Evolutionary conservation across 2,113 vertebrate genomes (phyloP), one percentile per base, ranked within the genome.

Genomic region (Trichomycterus rosablanca): DNA sequence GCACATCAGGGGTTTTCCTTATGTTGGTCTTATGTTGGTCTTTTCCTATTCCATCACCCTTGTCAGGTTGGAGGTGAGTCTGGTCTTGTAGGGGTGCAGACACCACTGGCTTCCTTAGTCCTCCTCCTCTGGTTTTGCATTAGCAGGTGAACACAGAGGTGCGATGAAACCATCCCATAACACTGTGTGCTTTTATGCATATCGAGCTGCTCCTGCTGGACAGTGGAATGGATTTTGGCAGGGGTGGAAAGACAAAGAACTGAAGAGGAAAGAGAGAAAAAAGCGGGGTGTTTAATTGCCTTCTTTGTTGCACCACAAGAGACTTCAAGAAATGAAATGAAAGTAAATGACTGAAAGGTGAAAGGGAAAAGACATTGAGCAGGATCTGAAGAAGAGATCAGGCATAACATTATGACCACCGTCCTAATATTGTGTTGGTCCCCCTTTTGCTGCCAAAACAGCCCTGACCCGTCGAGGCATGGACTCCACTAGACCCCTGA

Each of bases 91-190:
- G 28, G 28, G 19, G 42, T 60, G 16, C 12, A 61, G 44, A 20
- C 56, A 42, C 2, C 1, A 5, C 20, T 1, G 22, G 11, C 62
- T 48, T n/a, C 26, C 18, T 56, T 22, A 30, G 46, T 22, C 12
- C 32, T 56, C 12, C 32, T 56, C 32, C 22, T 39, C 45, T 18
- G 9, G 35, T 49, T 32, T 18, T 23, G 28, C 15, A 68, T 73
- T 68, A 68, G 42, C 66, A 70, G 60, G 57, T 49, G 61, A 63
- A 76, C 76, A 30, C 51, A 71, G 72, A 64, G 63, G 61, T 64
- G 51, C 26, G 42, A 24, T 58, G 42, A 71, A 65, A 74, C 50
- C 42, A 64, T 68, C 74, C 66, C 63, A 51, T 4, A 68, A 67
- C 51, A 68, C 43, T 55, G 52, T 51, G 51, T 58, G 64, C 40